Conservation (phyloP, 2,113 vertebrate species). For the Pionites leucogaster region DNA sequence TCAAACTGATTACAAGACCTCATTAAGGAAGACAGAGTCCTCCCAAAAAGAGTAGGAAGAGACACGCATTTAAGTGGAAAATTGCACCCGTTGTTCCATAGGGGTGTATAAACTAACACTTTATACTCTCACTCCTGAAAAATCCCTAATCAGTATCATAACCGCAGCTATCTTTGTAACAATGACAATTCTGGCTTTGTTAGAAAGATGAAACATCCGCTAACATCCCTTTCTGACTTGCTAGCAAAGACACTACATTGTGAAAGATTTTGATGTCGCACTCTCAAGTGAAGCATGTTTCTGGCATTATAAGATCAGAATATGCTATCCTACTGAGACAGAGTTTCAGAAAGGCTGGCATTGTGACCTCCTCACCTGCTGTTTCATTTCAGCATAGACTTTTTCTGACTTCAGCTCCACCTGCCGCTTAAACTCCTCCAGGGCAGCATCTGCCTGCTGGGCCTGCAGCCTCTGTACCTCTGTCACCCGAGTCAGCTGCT, state of each 20-base stretch:
- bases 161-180: neutral
- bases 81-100: neutral
- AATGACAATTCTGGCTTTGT: conserved; percentile 53
- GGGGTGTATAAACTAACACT: conserved; percentile 52
- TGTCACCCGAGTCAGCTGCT: conserved; percentile 81
- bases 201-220: conserved; percentile 45
- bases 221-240: conserved; percentile 52
- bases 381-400: conserved; percentile 90
- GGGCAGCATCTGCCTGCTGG: conserved; percentile 88
- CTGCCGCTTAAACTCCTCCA: conserved; percentile 94
- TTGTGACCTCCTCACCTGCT: conserved; percentile 83
- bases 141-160: conserved; percentile 37
- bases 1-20: conserved; percentile 35
- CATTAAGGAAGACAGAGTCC: neutral
- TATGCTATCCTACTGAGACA: conserved; percentile 50
- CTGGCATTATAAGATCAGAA: conserved; percentile 70
- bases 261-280: conserved; percentile 59
- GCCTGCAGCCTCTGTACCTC: conserved; percentile 87
- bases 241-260: conserved; percentile 43
- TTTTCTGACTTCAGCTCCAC: conserved; percentile 93
- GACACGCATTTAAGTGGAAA: neutral
- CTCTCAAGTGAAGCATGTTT: conserved; percentile 60
- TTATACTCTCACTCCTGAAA: conserved; percentile 49
- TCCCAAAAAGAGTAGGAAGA: conserved; percentile 18
- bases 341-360: conserved; percentile 64